Evolutionary conservation across 2,888 invertebrate species (phyloP).

Genomic region (Sinelater perroti): DNA sequence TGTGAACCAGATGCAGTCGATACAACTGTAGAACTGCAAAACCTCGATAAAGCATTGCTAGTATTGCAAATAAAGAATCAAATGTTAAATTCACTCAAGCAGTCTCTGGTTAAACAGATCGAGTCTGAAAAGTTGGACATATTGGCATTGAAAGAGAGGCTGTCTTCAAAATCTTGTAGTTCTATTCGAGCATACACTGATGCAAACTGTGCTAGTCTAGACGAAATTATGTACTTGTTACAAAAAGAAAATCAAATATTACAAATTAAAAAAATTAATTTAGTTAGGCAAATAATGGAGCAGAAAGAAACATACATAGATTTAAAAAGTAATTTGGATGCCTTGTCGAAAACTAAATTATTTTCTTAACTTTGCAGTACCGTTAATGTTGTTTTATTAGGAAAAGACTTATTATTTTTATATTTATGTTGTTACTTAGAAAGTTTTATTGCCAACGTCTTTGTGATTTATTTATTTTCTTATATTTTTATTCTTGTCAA

Average conservation of each 20-base stretch:
- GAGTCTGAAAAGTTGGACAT: slow-evolving; percentile 79
- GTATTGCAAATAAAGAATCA: slow-evolving; percentile 73
- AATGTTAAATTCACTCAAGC: slow-evolving; percentile 73
- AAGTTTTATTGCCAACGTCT: too few species aligned
- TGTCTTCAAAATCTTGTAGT: slow-evolving; percentile 34
- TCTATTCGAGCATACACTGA: slow-evolving; percentile 23
- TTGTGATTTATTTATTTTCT: too few species aligned
- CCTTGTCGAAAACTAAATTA: slow-evolving; percentile 17
- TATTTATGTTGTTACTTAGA: too few species aligned
- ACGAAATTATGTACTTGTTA: slow-evolving; percentile 56
- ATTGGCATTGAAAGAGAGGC: slow-evolving; percentile 49
- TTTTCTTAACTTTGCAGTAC: slow-evolving; percentile 2
- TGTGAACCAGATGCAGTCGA: slow-evolving; percentile 12
- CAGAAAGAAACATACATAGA: slow-evolving; percentile 59
- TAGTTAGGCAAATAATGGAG: slow-evolving; percentile 60
- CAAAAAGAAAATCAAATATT: slow-evolving; percentile 60
- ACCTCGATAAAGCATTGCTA: slow-evolving; percentile 56
- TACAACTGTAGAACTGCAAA: slow-evolving; percentile 25
- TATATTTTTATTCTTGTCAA: too few species aligned
- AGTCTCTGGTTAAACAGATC: slow-evolving; percentile 74
- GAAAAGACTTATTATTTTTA: too few species aligned
- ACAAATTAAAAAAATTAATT: slow-evolving; percentile 59
- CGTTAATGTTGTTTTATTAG: too few species aligned
- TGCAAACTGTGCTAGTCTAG: slow-evolving; percentile 48
- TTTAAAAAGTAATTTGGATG: slow-evolving; percentile 50